Conservation (phyloP, 2,113 vertebrate genomes). For the Genyomyrus donnyi region DNA sequence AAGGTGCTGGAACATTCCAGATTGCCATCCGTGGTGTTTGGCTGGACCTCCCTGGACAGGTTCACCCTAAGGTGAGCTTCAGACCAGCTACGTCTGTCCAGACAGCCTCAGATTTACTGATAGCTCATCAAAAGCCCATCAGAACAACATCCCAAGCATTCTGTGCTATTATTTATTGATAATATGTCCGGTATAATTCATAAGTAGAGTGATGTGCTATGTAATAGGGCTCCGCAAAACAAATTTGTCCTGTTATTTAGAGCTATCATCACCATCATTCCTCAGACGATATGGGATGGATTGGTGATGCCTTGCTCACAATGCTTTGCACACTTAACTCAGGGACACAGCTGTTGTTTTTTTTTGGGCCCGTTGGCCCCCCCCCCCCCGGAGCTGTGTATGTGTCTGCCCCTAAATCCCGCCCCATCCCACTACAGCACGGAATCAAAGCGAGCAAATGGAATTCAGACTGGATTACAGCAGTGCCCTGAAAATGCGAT, state of each 20-base stretch:
- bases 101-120: not conserved
- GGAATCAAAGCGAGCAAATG: constrained; percentile 34
- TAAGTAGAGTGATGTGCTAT: not conserved
- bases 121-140: not conserved
- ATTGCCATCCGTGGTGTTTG: constrained; percentile 73
- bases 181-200: not conserved
- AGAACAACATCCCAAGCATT: not conserved
- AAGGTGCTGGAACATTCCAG: constrained; percentile 70
- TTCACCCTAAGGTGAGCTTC: constrained; percentile 81
- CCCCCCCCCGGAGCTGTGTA: not conserved
- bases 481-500: constrained; percentile 44
- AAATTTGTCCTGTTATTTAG: not conserved
- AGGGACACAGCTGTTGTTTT: not conserved
- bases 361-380: not conserved
- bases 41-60: constrained; percentile 66
- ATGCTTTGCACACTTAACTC: not conserved
- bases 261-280: not conserved
- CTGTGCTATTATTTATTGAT: not conserved
- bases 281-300: not conserved
- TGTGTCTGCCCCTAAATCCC: constrained; percentile 22
- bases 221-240: not conserved
- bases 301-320: not conserved
- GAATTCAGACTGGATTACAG: constrained; percentile 44
- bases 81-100: not conserved
- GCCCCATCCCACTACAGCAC: constrained; percentile 14